Percentiles rank a stretch among this genome's conserved stretches.
Evolutionary conservation across 2,888 invertebrate species (phyloP).

Genomic region (Brachyopa scutellaris): DNA sequence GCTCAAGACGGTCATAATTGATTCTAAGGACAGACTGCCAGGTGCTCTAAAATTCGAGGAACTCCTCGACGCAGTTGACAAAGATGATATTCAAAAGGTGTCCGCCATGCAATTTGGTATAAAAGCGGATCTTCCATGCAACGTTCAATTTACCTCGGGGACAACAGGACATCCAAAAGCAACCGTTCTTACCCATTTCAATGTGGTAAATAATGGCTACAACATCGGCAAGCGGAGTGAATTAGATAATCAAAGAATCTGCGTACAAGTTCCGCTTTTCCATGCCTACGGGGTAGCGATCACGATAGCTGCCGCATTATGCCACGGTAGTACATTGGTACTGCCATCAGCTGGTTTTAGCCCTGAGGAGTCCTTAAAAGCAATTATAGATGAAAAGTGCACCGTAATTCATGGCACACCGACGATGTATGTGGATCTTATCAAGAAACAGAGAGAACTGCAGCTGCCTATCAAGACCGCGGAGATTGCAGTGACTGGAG

Average conservation of each 20-base stretch:
- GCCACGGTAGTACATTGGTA: slow-evolving; percentile 84
- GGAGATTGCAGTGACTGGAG: slow-evolving; percentile 85
- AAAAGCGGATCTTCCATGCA: slow-evolving; percentile 86
- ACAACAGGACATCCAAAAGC: slow-evolving; percentile 89
- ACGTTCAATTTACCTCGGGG: slow-evolving; percentile 91
- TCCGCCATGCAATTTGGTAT: slow-evolving; percentile 82
- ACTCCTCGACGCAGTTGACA: slow-evolving; percentile 76
- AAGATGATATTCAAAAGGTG: slow-evolving; percentile 61
- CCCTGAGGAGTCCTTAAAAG: slow-evolving; percentile 84
- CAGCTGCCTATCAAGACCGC: slow-evolving; percentile 81
- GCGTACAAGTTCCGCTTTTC: slow-evolving; percentile 87
- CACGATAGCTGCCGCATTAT: slow-evolving; percentile 83
- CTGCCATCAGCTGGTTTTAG: slow-evolving; percentile 84
- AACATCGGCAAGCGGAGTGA: slow-evolving; percentile 83
- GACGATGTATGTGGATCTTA: slow-evolving; percentile 90
- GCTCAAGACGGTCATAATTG: slow-evolving; percentile 83
- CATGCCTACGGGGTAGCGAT: slow-evolving; percentile 89
- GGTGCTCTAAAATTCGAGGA: slow-evolving; percentile 80
- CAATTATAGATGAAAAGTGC: slow-evolving; percentile 87
- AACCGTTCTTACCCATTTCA: slow-evolving; percentile 86
- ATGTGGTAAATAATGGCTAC: slow-evolving; percentile 88
- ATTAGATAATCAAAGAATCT: slow-evolving; percentile 81
- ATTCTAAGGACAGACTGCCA: slow-evolving; percentile 82
- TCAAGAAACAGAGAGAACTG: slow-evolving; percentile 82
- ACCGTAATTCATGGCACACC: slow-evolving; percentile 88